Evolutionary conservation across 1,140 invertebrate species (phyloP).

Genomic region (Xylocopa sonorina): DNA sequence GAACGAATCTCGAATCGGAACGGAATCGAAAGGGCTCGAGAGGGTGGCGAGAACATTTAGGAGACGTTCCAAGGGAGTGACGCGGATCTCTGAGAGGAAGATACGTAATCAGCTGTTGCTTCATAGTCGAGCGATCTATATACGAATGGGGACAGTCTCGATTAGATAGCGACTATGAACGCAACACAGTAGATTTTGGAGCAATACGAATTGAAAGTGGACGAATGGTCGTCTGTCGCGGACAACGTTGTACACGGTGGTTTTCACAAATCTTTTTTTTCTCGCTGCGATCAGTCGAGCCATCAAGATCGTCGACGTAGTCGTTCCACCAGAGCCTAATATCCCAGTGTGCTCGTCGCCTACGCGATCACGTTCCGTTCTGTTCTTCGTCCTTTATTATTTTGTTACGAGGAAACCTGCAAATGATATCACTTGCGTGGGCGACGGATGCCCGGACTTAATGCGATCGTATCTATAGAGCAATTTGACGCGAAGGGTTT

Average conservation of each 20-base stretch:
- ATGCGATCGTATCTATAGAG: not conserved
- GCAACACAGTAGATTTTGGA: not conserved
- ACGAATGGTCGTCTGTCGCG: too few relatives aligned
- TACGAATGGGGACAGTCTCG: not conserved
- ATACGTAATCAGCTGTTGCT: slow-evolving; percentile 3
- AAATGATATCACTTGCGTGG: not conserved
- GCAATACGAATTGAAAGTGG: not conserved
- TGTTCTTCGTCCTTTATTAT: not conserved
- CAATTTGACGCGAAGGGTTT: not conserved
- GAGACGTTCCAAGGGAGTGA: not conserved
- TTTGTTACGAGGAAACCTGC: not conserved
- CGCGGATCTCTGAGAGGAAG: too few relatives aligned
- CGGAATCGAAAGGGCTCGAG: too few relatives aligned
- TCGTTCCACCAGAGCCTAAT: not conserved
- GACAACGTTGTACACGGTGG: too few relatives aligned
- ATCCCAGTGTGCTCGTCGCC: not conserved
- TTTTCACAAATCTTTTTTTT: not conserved
- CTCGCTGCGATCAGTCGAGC: not conserved
- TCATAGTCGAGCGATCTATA: not conserved
- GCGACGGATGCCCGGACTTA: not conserved
- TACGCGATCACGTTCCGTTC: not conserved
- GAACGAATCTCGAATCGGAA: too few relatives aligned
- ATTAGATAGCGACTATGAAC: not conserved
- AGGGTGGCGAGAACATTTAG: not conserved
- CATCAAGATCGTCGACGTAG: not conserved